Evolutionary conservation across 2,113 vertebrate genomes (phyloP).

Genomic region (Oceanodroma tethys): DNA sequence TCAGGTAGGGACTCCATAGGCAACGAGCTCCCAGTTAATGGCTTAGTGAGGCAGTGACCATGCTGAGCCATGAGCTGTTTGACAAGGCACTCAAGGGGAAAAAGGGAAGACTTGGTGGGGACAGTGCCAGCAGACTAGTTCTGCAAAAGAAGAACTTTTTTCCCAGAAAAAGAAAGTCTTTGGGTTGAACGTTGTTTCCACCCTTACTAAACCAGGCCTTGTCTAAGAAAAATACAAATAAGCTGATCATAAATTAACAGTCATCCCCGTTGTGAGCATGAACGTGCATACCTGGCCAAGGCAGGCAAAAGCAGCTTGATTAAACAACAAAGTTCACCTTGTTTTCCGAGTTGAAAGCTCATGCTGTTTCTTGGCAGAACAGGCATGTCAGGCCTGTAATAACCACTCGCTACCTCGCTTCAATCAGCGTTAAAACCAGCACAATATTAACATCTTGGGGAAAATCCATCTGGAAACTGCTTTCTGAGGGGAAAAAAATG

Average conservation of each 20-base stretch:
- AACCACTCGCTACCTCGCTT: constrained; percentile 33
- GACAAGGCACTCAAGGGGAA: background rate
- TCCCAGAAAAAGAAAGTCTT: background rate
- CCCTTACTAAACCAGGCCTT: background rate
- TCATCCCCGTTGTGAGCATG: background rate
- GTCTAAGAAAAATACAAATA: background rate
- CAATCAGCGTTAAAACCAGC: background rate
- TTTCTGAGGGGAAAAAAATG: background rate
- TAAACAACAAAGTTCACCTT: constrained; percentile 27
- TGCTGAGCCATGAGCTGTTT: background rate
- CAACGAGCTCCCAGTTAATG: background rate
- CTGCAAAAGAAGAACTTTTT: background rate
- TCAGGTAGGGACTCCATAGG: background rate
- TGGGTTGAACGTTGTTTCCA: background rate
- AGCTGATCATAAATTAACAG: background rate
- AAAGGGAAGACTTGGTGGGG: background rate
- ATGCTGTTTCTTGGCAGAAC: constrained; percentile 43
- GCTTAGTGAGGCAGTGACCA: background rate
- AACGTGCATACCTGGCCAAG: background rate
- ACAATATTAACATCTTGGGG: constrained; percentile 26
- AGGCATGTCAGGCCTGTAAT: constrained; percentile 22
- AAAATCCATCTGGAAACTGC: constrained; percentile 47
- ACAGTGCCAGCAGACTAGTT: background rate
- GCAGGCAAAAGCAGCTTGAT: background rate
- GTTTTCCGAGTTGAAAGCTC: constrained; percentile 33